Base-by-base conservation (phyloP, 2,797 vertebrate species). In the Mus minutoides region DNA sequence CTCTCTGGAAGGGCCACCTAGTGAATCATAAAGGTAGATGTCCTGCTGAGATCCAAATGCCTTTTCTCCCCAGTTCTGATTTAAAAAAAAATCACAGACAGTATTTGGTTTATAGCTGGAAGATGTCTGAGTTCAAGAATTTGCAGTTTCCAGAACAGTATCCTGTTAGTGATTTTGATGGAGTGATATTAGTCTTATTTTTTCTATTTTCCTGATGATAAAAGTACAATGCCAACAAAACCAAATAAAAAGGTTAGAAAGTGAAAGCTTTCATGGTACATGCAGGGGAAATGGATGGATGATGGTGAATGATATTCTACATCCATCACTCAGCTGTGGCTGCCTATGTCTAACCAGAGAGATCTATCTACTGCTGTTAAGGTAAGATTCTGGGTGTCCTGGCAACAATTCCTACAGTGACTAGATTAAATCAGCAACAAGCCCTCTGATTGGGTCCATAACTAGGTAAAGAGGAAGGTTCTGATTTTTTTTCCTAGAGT, bases 151-250 rank as follows among this genome's bases (percentile, higher is more conserved):
- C 26, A 76, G 62, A 95, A 3, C 26, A 34, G 22, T 13, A 58
- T 19, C 19, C 69, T 9, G 9, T 60, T 54, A 92, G 73, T 22
- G 52, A 54, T 88, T 67, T 46, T 69, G 40, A 52, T 75, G 13
- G 58, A 73, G 37, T 40, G 19, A 17, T 24, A 69, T 13, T 67
- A 73, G 76, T 83, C 83, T 60, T 31, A 60, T 31, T 94, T 49
- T 84, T 92, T 60, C 29, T 24, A 67, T 73, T 86, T 80, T 64
- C 10, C 24, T 79, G 46, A 94, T 49, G 19, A 16, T 29, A 77
- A 95, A 95, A 89, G 67, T 71, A 19, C 3, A 31, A 76, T 79
- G 46, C 12, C 78, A 62, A 82, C 5, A 80, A 85, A 88, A 92
- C 76, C 19, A 34, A 73, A 56, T 67, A 58, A 88, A 82, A 91